Evolutionary conservation across 2,797 vertebrate species (phyloP), one percentile per base, ranked within the genome.

Genomic region (Eospalax fontanierii): DNA sequence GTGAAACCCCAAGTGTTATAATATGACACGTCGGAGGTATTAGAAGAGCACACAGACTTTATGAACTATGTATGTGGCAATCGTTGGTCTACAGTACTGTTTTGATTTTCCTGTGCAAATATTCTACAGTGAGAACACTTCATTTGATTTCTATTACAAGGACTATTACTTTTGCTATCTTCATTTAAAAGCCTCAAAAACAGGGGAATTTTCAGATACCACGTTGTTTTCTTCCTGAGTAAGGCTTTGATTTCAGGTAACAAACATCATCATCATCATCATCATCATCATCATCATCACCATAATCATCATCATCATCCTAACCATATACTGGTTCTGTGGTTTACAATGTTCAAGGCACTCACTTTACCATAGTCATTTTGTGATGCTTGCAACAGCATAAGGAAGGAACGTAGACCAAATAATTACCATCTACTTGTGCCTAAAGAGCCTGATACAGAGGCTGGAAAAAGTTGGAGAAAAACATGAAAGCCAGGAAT

Each of bases 211-310:
- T 90, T 78, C 8, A 38, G 21, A 6, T 87, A 43, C 89, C 65
- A 61, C 66, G 96, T 87, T 92, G 24, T 83, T 92, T 92, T 50
- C 24, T 50, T 75, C 61, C 1, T 19, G 35, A 73, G 30, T 16
- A 70, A 83, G 66, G 46, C 24, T 95, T 92, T 38, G 0, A 5
- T 78, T 30, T 73, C 50, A 92, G 15, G 12, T 65, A 43, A 22
- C 83, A 46, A 61, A 11, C 33, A 54, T 54, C 50, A 54, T 54
- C 50, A 54, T 54, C 50, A 54, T 54, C 50, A 54, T 54, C 50
- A 54, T 54, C 50, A 54, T 54, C 50, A 54, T 54, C 50, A 54
- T 54, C 50, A 54, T 54, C 50, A 54, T 54, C 26, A 75, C 6
- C 11, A 74, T 43, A 38, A 54, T 54, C 12, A 54, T 15, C 50